Base-by-base conservation (phyloP, 1,140 invertebrate species). In the Aporrectodea caliginosa region DNA sequence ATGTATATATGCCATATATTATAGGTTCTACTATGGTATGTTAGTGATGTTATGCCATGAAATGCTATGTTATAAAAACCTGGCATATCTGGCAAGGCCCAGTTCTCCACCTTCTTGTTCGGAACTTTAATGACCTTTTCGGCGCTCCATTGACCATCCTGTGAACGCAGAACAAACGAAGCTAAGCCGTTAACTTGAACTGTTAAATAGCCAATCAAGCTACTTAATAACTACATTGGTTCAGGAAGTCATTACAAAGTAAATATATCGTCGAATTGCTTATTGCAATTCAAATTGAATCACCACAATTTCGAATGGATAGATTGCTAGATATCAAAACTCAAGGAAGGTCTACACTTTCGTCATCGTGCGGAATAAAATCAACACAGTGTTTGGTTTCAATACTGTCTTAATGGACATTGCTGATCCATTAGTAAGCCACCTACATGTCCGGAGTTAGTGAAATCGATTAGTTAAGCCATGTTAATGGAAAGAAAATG, bases 41-140 rank as follows among this genome's bases (percentile, higher is more conserved):
- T n/a, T n/a, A n/a, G n/a, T n/a, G n/a, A n/a, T n/a, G n/a, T n/a
- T n/a, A n/a, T n/a, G n/a, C n/a, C n/a, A n/a, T n/a, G n/a, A n/a
- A n/a, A n/a, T n/a, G n/a, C n/a, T n/a, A n/a, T n/a, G n/a, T n/a
- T n/a, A n/a, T n/a, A n/a, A n/a, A n/a, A n/a, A 91, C 91, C 92
- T 83, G 92, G 91, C 89, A 93, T 91, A 80, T 90, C 88, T 1
- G 90, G 89, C 12, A 91, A 83, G 0, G 87, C 82, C 91, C 93
- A 96, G 27, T 92, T 92, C 73, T 92, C 89, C 0, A 96, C 93
- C 81, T 92, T 91, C 84, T 95, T 95, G 0, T 88, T 81, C 16
- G 92, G 91, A 72, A 97, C 87, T 79, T 92, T 88, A 68, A 96
- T 94, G 0, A 95, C 94, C 86, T 93, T 93, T 75, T 95, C 92